Evolutionary conservation across 1,140 invertebrate genomes (phyloP), one percentile per base, ranked within the genome.

Genomic region (Nomia melanderi): DNA sequence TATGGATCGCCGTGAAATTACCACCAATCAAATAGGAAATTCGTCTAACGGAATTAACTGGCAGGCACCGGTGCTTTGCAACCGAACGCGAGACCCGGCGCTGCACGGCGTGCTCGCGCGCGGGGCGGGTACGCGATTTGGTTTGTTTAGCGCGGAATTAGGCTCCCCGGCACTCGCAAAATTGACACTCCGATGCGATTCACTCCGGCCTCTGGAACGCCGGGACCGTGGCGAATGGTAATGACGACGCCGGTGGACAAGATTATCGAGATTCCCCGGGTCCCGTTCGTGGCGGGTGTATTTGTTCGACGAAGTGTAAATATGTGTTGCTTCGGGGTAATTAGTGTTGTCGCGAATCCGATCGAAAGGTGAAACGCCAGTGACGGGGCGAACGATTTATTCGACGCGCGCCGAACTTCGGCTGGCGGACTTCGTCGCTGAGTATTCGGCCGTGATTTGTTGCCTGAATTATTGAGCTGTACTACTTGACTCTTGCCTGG

Each of bases 1-100:
- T 77, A 77, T 70, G 57, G 57, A 53, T 20, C 56, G 14, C 44
- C 64, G 23, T n/a, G 27, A 77, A 77, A 77, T 70, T 77, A 62
- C 44, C 65, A 39, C 33, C 56, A 25, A 71, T 77, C 66, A 53
- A 62, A 39, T 4, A 20, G 41, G 33, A 62, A 77, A 60, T 53
- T 77, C 44, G 41, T 62, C 44, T 41, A 57, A 54, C 39, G n/a
- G 33, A 36, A 69, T 76, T 59, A 69, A 69, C 29, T 33, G 23
- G 54, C 3, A n/a, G 20, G 3, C 29, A 9, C 20, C 5, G 47
- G 4, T 27, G 53, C 29, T 36, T 25, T 47, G 25, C 33, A 62
- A 71, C 36, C 56, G 56, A 27, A 53, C 63, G 17, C 33, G 60
- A 14, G 41, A 20, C 41, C 2, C 25, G 20, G 44, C 17, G 33